A percentile compares a stretch with the other conserved stretches of the same genome.
Evolutionary conservation across 2,113 vertebrate genomes (phyloP).

Genomic region (Synodontis membranacea): DNA sequence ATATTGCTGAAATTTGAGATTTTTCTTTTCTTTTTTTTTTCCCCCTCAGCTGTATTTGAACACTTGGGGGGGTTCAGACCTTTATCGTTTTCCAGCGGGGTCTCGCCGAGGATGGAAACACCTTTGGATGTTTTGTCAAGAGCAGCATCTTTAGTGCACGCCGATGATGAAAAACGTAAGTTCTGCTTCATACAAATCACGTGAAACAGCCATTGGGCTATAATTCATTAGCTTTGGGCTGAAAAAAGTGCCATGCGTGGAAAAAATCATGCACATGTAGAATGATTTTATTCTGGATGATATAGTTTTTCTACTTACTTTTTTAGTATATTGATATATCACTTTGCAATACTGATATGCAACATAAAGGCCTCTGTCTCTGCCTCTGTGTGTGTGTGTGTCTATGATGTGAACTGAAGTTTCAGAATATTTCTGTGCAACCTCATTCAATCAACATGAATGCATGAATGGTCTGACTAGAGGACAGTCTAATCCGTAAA

Average conservation of each 20-base stretch:
- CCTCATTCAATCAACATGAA: background rate
- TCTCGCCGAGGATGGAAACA: slow-evolving; percentile 88
- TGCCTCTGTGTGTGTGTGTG: background rate
- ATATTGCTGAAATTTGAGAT: background rate
- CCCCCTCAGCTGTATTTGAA: background rate
- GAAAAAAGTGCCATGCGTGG: background rate
- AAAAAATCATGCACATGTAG: background rate
- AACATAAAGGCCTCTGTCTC: background rate
- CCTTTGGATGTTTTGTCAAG: slow-evolving; percentile 97
- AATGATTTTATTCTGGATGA: background rate
- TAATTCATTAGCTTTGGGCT: background rate
- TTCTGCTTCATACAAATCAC: slow-evolving; percentile 41
- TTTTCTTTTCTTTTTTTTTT: background rate
- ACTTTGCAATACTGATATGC: background rate
- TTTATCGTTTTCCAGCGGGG: slow-evolving; percentile 36
- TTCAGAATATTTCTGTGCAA: background rate
- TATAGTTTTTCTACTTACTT: background rate
- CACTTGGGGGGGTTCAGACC: slow-evolving; percentile 13
- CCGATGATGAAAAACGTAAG: slow-evolving; percentile 96
- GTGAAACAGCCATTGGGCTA: background rate
- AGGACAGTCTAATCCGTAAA: background rate
- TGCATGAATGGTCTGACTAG: background rate
- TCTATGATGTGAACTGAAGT: background rate
- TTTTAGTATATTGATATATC: background rate
- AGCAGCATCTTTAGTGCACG: slow-evolving; percentile 95